Conservation (phyloP, 2,113 vertebrate genomes). For the Ailuropoda melanoleuca region DNA sequence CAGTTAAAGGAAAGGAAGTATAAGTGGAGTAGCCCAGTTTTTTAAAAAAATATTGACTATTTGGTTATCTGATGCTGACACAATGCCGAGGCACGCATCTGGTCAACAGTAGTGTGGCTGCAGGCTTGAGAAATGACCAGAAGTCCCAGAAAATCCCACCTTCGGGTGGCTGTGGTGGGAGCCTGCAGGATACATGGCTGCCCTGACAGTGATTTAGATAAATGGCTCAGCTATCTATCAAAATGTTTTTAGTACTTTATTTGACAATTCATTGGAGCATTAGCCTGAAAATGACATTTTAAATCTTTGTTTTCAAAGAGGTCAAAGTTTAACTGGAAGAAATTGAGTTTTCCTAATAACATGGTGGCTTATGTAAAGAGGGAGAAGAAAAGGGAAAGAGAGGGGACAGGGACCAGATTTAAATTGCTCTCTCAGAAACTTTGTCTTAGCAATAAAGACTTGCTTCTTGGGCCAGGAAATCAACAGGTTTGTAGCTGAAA, state of each 20-base stretch:
- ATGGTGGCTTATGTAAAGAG: slow-evolving; percentile 57
- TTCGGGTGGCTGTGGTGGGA: slow-evolving; percentile 68
- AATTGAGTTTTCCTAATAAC: slow-evolving; percentile 75
- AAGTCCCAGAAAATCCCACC: slow-evolving; percentile 75
- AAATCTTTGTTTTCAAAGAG: slow-evolving; percentile 77
- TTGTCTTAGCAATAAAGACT: slow-evolving; percentile 70
- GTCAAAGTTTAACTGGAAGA: slow-evolving; percentile 81
- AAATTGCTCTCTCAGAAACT: slow-evolving; percentile 74
- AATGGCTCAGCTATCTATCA: slow-evolving; percentile 89
- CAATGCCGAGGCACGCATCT: slow-evolving; percentile 77
- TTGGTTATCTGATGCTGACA: slow-evolving; percentile 77
- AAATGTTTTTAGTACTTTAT: slow-evolving; percentile 87
- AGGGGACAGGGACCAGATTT: slow-evolving; percentile 34
- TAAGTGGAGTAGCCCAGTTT: slow-evolving; percentile 71
- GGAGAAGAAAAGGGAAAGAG: not conserved
- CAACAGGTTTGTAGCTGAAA: slow-evolving; percentile 80
- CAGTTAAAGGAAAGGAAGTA: slow-evolving; percentile 55
- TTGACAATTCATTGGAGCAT: slow-evolving; percentile 82
- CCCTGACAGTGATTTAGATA: slow-evolving; percentile 92
- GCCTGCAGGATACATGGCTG: slow-evolving; percentile 84
- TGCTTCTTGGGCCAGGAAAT: slow-evolving; percentile 75
- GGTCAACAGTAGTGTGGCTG: slow-evolving; percentile 84
- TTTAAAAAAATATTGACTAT: slow-evolving; percentile 65
- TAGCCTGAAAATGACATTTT: slow-evolving; percentile 80
- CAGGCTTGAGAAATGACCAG: slow-evolving; percentile 84